Conservation (phyloP, 2,888 invertebrate genomes). For the Nemapogon koenigi region DNA sequence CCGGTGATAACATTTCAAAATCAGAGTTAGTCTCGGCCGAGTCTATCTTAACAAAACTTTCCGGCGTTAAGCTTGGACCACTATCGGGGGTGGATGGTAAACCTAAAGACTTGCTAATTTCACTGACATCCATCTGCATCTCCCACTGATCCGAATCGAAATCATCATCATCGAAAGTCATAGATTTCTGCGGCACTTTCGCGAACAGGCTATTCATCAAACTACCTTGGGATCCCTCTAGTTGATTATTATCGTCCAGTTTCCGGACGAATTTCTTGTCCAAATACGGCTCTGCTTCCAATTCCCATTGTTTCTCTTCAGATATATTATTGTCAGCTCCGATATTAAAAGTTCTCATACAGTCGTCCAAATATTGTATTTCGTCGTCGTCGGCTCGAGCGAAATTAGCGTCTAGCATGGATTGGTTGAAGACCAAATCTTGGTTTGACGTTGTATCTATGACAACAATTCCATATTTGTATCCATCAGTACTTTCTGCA, state of each 20-base stretch:
- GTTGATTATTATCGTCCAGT: background rate
- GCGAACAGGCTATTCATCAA: background rate
- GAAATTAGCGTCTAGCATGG: slow-evolving; percentile 54
- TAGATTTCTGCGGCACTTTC: background rate
- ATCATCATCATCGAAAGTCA: slow-evolving; percentile 7
- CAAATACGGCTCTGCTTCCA: slow-evolving; percentile 1
- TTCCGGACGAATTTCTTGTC: slow-evolving; percentile 2
- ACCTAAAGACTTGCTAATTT: too few species aligned
- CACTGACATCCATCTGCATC: background rate
- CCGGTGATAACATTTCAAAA: too few species aligned
- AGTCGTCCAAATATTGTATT: slow-evolving; percentile 25
- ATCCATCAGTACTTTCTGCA: slow-evolving; percentile 36
- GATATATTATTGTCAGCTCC: slow-evolving; percentile 16
- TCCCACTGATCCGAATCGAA: slow-evolving; percentile 6
- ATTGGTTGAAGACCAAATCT: slow-evolving; percentile 50
- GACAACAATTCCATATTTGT: slow-evolving; percentile 54
- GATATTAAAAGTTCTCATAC: slow-evolving; percentile 10
- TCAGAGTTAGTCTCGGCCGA: too few species aligned
- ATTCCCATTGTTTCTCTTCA: slow-evolving; percentile 14
- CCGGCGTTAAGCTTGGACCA: too few species aligned
- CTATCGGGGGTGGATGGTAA: too few species aligned
- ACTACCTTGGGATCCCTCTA: too few species aligned
- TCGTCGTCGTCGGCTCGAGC: slow-evolving; percentile 36
- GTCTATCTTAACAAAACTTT: too few species aligned
- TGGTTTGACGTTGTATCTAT: slow-evolving; percentile 45